Conservation (phyloP, 2,888 invertebrate genomes). For the Cryptocheilus praepositus region DNA sequence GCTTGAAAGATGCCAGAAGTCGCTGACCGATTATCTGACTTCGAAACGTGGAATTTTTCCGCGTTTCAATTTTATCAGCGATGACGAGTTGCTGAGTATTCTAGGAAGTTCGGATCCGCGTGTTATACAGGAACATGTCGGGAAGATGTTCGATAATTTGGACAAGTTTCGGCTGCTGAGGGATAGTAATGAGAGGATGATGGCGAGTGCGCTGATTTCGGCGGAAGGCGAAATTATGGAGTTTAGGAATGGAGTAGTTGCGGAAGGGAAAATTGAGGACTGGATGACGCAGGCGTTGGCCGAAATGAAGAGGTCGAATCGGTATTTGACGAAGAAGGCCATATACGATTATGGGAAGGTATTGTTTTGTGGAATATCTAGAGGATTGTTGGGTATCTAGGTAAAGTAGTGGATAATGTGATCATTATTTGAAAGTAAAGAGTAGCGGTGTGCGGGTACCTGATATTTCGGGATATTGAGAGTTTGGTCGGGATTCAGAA, state of each 20-base stretch:
- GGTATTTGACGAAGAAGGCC: conserved; percentile 90
- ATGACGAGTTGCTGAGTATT: conserved; percentile 92
- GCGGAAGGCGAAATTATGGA: conserved; percentile 92
- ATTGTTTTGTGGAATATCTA: conserved; percentile 52
- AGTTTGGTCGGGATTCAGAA: no score
- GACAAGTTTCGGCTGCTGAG: conserved; percentile 83
- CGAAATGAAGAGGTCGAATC: conserved; percentile 91
- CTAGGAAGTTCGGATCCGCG: conserved; percentile 89
- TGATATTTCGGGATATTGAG: no score
- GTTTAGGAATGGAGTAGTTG: conserved; percentile 82
- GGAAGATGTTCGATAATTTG: conserved; percentile 97
- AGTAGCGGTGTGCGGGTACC: no score
- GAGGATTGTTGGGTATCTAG: no score
- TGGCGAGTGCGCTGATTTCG: conserved; percentile 90
- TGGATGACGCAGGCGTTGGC: conserved; percentile 92
- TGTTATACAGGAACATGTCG: conserved; percentile 94
- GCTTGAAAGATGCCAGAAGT: conserved; percentile 93
- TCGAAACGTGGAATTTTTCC: conserved; percentile 92
- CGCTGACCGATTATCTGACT: conserved; percentile 92
- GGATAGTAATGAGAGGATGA: conserved; percentile 81
- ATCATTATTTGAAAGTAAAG: no score
- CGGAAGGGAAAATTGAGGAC: conserved; percentile 90
- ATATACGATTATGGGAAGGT: conserved; percentile 91
- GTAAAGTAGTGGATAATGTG: no score
- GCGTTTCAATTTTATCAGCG: conserved; percentile 95